phyloP scores from a whole-genome alignment of 2,113 vertebrate species.

The Ariopsis seemanni region DNA sequence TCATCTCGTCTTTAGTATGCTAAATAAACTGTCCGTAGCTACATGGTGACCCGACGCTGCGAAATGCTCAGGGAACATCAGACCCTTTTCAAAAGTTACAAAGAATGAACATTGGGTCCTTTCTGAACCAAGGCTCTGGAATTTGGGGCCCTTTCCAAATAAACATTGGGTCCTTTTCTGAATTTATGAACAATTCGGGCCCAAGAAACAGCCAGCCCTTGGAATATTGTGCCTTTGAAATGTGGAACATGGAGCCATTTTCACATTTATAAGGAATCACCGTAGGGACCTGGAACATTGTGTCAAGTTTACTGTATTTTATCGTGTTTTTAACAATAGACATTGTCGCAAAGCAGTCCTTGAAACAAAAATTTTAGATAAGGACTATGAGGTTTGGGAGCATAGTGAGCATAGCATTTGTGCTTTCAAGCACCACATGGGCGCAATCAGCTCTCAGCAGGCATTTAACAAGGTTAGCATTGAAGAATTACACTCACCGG shows the following conservation, averaged over 20 bases:
- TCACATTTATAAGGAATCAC: too few species aligned
- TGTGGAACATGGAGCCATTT: not conserved
- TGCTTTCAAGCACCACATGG: not conserved
- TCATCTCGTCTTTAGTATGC: too few species aligned
- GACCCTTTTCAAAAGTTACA: too few species aligned
- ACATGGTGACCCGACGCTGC: too few species aligned
- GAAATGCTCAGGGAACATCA: too few species aligned
- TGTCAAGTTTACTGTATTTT: not conserved
- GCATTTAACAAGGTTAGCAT: too few species aligned
- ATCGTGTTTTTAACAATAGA: too few species aligned
- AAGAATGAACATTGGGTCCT: too few species aligned
- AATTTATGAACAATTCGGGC: not conserved
- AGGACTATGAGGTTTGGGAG: not conserved
- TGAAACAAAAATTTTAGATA: too few species aligned
- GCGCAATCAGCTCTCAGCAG: not conserved
- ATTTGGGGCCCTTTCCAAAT: not conserved
- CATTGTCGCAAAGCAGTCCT: too few species aligned
- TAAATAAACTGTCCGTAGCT: not conserved
- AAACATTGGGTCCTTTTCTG: not conserved
- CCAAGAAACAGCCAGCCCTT: too few species aligned
- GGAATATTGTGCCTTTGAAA: not conserved
- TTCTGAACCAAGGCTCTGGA: not conserved
- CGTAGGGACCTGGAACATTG: not conserved
- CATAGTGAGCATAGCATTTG: not conserved
- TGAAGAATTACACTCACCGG: too few species aligned